These are phyloP conservation scores for Pachypanchax playfairii DNA, from an alignment of 2,113 vertebrate genomes.

Conservation along the genomic window DNA sequence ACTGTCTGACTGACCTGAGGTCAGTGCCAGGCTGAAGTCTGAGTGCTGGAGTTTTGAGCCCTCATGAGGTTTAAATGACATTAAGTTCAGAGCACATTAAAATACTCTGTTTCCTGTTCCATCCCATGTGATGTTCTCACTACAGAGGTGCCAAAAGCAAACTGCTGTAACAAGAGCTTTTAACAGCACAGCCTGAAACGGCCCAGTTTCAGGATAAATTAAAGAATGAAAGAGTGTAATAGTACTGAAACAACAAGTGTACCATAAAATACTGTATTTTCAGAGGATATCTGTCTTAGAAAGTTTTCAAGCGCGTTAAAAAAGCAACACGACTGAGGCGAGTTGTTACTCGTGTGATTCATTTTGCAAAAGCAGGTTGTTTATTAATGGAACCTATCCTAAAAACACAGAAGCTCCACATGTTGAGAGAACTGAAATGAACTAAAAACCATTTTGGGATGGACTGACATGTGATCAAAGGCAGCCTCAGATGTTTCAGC, in stretches of 20 bases:
- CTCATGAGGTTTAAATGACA: conserved; percentile 3
- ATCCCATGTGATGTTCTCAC: neutral
- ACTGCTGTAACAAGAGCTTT: neutral
- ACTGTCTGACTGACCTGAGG: conserved; percentile 10
- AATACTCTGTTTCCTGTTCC: conserved; percentile 2
- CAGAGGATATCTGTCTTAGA: too few relatives aligned
- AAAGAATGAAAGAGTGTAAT: neutral
- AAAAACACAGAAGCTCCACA: too few relatives aligned
- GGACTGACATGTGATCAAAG: too few relatives aligned
- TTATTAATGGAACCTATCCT: too few relatives aligned
- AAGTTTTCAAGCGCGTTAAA: too few relatives aligned
- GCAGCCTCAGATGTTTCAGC: too few relatives aligned
- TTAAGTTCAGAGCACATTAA: conserved; percentile 8
- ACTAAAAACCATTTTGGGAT: too few relatives aligned
- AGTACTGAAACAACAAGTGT: neutral
- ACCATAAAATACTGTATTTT: too few relatives aligned
- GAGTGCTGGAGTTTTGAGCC: conserved; percentile 12
- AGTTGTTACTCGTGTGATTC: too few relatives aligned
- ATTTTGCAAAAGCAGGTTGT: too few relatives aligned
- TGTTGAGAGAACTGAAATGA: too few relatives aligned
- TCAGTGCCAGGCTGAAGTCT: conserved; percentile 15
- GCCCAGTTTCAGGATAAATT: neutral
- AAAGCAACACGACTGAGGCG: too few relatives aligned
- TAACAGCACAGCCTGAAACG: neutral
- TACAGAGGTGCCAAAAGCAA: conserved; percentile 21